Evolutionary conservation across 1,140 invertebrate genomes (phyloP), one percentile per base, ranked within the genome.

Genomic region (Lepidostoma basale): DNA sequence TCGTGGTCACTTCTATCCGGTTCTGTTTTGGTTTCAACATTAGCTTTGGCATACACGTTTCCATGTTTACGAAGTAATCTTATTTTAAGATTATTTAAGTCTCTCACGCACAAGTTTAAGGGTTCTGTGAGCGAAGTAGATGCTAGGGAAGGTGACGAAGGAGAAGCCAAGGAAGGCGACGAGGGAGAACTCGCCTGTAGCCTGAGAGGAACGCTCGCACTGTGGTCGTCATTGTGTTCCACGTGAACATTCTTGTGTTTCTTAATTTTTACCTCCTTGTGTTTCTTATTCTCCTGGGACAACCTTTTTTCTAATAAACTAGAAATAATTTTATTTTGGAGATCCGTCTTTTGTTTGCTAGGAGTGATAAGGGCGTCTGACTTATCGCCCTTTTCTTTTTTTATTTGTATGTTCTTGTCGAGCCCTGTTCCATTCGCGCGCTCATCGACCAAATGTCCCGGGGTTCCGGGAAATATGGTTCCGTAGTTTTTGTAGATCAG

Each of bases 401-500:
- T 67, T 26, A 66, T 60, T n/a, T 54, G 44, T 9, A 65, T 14
- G 20, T 16, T 67, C 23, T 71, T 72, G 36, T 72, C 69, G 40
- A 42, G 30, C 54, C 47, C 20, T 25, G 64, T 62, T 36, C 36
- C 40, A 28, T 30, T 64, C 9, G 66, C 62, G 30, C 72, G 33
- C 0, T 80, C 67, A 28, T 74, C 79, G 9, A 76, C 77, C 3
- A 73, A 23, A 28, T 85, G 84, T 12, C 88, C 86, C 0, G 88
- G 88, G 23, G 88, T 88, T 0, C 88, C 88, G 0, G 90, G 90
- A 20, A 92, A 85, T n/a, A 93, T 91, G 0, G 90, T 94, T 0
- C 92, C 93, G 74, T 94, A 94, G 76, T 94, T 94, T 73, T 94
- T 94, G 75, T 94, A 94, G 72, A 95, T 94, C n/a, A 95, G 79